These are phyloP conservation scores for Zelleria hepariella DNA, from an alignment of 2,888 invertebrate genomes.

Conservation along the genomic window DNA sequence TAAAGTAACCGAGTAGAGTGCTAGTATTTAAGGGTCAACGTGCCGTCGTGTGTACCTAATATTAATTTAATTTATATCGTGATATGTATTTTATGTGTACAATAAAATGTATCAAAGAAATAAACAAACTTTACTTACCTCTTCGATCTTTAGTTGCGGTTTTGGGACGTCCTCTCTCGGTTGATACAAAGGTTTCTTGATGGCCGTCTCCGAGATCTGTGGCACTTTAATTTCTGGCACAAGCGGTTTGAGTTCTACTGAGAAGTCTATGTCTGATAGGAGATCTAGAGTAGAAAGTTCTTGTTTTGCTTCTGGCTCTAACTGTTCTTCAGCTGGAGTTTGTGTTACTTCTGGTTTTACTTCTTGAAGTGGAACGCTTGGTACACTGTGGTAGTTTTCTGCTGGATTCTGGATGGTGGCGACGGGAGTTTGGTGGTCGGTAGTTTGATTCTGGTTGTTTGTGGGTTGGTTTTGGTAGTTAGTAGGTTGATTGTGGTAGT, in stretches of 20 bases:
- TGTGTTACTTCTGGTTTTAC: background rate
- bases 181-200: conserved; percentile 41
- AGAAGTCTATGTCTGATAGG: conserved; percentile 82
- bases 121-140: no score
- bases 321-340: background rate
- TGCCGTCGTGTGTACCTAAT: no score
- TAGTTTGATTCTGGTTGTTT: background rate
- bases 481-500: background rate
- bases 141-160: conserved; percentile 33
- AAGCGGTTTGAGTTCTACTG: conserved; percentile 76
- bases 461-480: background rate
- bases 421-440: background rate
- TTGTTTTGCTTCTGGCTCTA: conserved; percentile 10
- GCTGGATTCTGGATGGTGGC: background rate
- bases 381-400: background rate
- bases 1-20: no score
- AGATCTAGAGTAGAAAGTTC: conserved; percentile 76
- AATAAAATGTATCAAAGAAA: no score
- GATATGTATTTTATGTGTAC: no score
- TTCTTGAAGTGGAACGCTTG: background rate
- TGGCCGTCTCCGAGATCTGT: conserved; percentile 55
- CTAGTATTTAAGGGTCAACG: no score
- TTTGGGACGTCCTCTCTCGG: conserved; percentile 33
- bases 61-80: no score
- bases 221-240: conserved; percentile 73